phyloP scores from a whole-genome alignment of 2,113 vertebrate genomes.

The Calonectris borealis region DNA sequence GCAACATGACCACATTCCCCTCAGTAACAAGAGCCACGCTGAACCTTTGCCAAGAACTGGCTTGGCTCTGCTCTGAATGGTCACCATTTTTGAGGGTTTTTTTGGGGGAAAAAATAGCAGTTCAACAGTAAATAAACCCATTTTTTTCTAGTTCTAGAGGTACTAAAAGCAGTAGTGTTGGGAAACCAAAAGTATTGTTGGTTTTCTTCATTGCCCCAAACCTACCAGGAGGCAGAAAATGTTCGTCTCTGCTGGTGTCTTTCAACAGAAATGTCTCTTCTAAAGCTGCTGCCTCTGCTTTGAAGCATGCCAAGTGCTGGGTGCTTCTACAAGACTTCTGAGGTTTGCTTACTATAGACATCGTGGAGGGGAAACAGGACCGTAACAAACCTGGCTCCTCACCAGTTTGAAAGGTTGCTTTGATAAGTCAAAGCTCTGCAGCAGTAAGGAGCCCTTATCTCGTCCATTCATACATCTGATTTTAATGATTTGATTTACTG shows the following conservation, averaged over 20 bases:
- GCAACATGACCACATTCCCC: slow-evolving; percentile 1
- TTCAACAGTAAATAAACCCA: background rate
- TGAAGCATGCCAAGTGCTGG: background rate
- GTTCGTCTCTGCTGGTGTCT: background rate
- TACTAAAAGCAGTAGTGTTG: background rate
- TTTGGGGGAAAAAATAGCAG: background rate
- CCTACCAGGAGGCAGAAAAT: background rate
- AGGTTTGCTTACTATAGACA: background rate
- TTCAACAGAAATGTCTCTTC: background rate
- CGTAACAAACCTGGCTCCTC: background rate
- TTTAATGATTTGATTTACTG: background rate
- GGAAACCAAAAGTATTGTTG: background rate
- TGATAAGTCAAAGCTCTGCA: background rate
- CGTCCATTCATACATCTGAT: background rate
- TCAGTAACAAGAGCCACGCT: background rate
- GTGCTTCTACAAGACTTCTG: background rate
- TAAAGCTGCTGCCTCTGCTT: background rate
- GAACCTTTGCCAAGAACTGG: background rate
- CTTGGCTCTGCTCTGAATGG: background rate
- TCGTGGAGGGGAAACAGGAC: background rate
- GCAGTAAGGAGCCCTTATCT: background rate
- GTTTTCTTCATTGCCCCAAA: background rate
- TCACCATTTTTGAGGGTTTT: background rate
- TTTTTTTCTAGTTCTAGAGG: slow-evolving; percentile 1
- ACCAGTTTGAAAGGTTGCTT: background rate